Percentiles rank a stretch among this genome's conserved stretches.
Conservation (phyloP, 2,888 invertebrate genomes). For the Lutraria lutraria region DNA sequence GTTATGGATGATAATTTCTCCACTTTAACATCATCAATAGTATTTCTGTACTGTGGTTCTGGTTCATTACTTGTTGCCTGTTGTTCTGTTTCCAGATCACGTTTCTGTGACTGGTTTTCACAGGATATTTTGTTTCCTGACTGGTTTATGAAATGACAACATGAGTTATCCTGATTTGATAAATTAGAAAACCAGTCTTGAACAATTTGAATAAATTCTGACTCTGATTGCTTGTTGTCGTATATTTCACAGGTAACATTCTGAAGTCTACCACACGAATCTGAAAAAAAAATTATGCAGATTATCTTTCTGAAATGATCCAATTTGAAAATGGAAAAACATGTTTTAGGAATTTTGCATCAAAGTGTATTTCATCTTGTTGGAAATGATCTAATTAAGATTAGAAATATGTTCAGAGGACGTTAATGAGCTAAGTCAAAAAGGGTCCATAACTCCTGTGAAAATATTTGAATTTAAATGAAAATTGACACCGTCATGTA, state of each 20-base stretch:
- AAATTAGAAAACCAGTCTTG: slow-evolving; percentile 54
- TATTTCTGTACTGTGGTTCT: background rate
- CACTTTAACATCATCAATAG: background rate
- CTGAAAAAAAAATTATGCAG: slow-evolving; percentile 39
- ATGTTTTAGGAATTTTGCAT: too few species aligned
- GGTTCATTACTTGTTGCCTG: background rate
- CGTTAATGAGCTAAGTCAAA: too few species aligned
- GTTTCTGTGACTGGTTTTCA: background rate
- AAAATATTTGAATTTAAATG: too few species aligned
- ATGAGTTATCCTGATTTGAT: slow-evolving; percentile 1
- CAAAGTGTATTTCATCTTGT: too few species aligned
- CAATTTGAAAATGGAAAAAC: too few species aligned
- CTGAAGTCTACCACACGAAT: slow-evolving; percentile 45
- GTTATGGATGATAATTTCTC: too few species aligned
- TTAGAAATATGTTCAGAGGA: too few species aligned
- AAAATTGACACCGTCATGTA: too few species aligned
- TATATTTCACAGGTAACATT: slow-evolving; percentile 71
- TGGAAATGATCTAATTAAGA: too few species aligned
- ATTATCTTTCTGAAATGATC: too few species aligned
- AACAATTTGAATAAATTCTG: slow-evolving; percentile 59
- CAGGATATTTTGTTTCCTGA: background rate
- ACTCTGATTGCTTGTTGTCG: slow-evolving; percentile 49
- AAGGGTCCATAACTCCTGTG: too few species aligned
- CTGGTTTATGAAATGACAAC: slow-evolving; percentile 13
- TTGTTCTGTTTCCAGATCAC: background rate